phyloP scores from a whole-genome alignment of 2,888 invertebrate species.

The Esperia sulphurella region DNA sequence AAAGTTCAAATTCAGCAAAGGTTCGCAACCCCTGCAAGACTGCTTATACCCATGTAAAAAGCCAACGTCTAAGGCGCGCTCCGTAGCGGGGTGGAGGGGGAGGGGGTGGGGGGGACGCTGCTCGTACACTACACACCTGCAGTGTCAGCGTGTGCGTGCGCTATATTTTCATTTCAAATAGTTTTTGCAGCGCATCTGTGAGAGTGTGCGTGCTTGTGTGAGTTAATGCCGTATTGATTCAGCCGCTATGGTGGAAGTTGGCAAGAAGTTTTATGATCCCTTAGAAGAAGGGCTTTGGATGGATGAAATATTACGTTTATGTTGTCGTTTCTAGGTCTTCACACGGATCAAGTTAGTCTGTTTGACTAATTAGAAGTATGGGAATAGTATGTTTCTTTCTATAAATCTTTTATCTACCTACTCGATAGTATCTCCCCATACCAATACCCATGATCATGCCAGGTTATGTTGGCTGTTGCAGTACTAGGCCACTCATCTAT shows the following conservation, averaged over 20 bases:
- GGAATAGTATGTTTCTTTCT: no score
- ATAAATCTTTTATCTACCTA: no score
- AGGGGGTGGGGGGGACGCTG: slow-evolving; percentile 35
- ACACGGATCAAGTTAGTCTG: no score
- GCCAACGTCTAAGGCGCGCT: slow-evolving; percentile 75
- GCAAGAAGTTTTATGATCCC: slow-evolving; percentile 65
- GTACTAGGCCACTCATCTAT: no score
- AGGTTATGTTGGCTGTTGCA: no score
- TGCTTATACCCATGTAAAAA: slow-evolving; percentile 75
- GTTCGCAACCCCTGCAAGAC: slow-evolving; percentile 46
- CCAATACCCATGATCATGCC: no score
- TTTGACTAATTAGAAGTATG: no score
- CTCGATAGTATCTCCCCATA: no score
- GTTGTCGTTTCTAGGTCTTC: no score
- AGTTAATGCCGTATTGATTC: slow-evolving; percentile 75
- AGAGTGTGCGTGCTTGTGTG: slow-evolving; percentile 55
- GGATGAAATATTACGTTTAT: no score
- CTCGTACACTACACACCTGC: slow-evolving; percentile 50
- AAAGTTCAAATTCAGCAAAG: slow-evolving; percentile 24
- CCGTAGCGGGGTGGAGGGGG: slow-evolving; percentile 28
- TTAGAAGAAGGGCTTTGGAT: slow-evolving; percentile 31
- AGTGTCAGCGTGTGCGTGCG: slow-evolving; percentile 37
- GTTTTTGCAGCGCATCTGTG: slow-evolving; percentile 70
- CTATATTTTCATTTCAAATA: slow-evolving; percentile 75
- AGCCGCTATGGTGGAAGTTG: slow-evolving; percentile 39